Conservation (phyloP, 2,888 invertebrate species). For the Subacronicta megacephala region DNA sequence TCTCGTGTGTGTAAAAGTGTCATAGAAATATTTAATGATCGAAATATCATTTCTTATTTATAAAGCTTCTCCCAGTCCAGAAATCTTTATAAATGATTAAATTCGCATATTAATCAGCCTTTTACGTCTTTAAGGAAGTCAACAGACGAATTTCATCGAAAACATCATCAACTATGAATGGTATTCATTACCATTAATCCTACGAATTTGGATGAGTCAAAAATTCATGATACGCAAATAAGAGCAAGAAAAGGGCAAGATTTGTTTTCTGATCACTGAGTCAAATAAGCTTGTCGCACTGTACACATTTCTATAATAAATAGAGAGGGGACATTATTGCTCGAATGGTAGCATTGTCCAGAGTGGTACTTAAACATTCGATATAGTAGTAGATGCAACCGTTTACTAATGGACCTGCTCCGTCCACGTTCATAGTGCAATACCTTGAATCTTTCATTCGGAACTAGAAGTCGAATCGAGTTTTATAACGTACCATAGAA, state of each 20-base stretch:
- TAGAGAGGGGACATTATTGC: constrained; percentile 36
- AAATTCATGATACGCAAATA: too few relatives aligned
- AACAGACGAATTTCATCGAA: neutral
- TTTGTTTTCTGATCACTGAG: too few relatives aligned
- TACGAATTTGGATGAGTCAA: neutral
- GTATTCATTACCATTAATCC: constrained; percentile 1
- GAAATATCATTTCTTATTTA: too few relatives aligned
- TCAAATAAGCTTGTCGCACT: too few relatives aligned
- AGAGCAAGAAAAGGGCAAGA: too few relatives aligned
- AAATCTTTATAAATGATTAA: neutral
- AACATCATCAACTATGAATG: constrained; percentile 8
- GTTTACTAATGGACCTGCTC: constrained; percentile 49
- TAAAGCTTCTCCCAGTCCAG: neutral
- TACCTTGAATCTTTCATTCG: constrained; percentile 42
- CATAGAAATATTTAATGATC: too few relatives aligned
- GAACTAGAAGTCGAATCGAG: constrained; percentile 7
- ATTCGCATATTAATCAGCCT: neutral
- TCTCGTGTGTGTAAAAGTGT: too few relatives aligned
- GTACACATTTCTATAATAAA: constrained; percentile 28
- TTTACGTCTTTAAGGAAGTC: neutral
- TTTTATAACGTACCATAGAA: constrained; percentile 24
- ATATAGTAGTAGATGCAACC: constrained; percentile 19
- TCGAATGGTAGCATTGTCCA: constrained; percentile 33
- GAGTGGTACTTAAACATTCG: constrained; percentile 54
- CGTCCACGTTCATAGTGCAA: constrained; percentile 44